Conservation (phyloP, 1,140 invertebrate genomes). For the Alviniconcha marisindica region DNA sequence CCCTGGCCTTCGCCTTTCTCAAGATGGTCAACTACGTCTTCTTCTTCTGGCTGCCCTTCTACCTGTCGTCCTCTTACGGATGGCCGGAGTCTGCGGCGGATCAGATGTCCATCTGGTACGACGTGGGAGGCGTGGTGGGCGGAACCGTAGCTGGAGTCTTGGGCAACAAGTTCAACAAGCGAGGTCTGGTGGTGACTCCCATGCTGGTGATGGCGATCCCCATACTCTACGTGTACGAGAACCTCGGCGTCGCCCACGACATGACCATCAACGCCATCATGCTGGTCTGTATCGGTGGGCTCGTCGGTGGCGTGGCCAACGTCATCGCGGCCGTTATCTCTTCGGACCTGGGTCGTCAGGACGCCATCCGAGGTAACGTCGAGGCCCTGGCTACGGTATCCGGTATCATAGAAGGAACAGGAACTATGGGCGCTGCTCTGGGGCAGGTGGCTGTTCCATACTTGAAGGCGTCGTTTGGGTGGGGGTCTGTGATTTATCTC, state of each 20-base stretch:
- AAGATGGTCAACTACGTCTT: slow-evolving; percentile 80
- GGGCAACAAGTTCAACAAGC: neutral
- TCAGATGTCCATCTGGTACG: slow-evolving; percentile 78
- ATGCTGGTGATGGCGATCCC: neutral
- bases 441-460: slow-evolving; percentile 71
- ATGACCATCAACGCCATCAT: slow-evolving; percentile 71
- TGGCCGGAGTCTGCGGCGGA: slow-evolving; percentile 76
- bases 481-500: slow-evolving; percentile 26
- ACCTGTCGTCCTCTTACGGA: slow-evolving; percentile 72
- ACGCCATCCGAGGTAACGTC: neutral
- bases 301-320: slow-evolving; percentile 77
- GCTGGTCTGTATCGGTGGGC: slow-evolving; percentile 76
- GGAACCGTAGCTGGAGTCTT: slow-evolving; percentile 38
- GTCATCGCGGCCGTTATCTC: slow-evolving; percentile 76
- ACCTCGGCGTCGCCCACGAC: neutral
- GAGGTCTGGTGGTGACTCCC: neutral
- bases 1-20: slow-evolving; percentile 77
- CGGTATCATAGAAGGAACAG: slow-evolving; percentile 78
- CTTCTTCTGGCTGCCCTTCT: slow-evolving; percentile 79
- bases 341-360: slow-evolving; percentile 72
- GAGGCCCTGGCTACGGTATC: slow-evolving; percentile 46
- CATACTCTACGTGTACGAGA: slow-evolving; percentile 5
- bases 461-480: neutral
- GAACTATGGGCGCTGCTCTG: slow-evolving; percentile 77
- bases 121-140: slow-evolving; percentile 78